Percentiles rank a stretch among this genome's conserved stretches.
Conservation (phyloP, 2,797 vertebrate genomes). For the Hypotaenidia philippensis region DNA sequence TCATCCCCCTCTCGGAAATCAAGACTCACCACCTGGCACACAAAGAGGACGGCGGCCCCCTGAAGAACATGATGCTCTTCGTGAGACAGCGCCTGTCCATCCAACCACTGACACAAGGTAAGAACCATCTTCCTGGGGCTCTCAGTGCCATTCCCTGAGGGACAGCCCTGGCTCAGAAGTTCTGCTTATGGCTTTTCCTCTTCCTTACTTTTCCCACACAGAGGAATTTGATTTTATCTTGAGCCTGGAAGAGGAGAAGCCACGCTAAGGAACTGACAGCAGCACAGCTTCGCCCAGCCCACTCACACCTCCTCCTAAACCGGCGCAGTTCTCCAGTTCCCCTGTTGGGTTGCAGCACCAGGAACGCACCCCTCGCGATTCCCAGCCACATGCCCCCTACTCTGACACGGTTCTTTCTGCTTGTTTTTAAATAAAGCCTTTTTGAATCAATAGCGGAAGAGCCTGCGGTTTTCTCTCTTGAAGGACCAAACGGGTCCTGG, state of each 20-base stretch:
- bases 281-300: background rate
- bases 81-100: conserved; percentile 90
- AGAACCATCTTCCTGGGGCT: background rate
- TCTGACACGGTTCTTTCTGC: conserved; percentile 42
- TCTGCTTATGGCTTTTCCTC: background rate
- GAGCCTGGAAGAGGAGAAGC: conserved; percentile 89
- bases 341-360: background rate
- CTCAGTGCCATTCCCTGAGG: background rate
- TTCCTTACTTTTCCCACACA: conserved; percentile 72
- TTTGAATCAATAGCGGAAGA: background rate
- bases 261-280: conserved; percentile 58
- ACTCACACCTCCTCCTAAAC: background rate
- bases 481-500: background rate
- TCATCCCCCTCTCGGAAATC: conserved; percentile 91
- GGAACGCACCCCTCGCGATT: background rate
- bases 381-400: background rate
- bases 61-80: conserved; percentile 90
- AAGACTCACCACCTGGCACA: conserved; percentile 90
- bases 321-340: background rate
- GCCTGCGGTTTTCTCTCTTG: background rate
- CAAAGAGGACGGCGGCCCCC: conserved; percentile 82
- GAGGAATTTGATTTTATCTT: conserved; percentile 94
- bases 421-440: conserved; percentile 65
- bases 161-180: background rate
- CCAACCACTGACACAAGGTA: conserved; percentile 91